Conservation (phyloP, 1,140 invertebrate species). For the Armadillidium nasatum region DNA sequence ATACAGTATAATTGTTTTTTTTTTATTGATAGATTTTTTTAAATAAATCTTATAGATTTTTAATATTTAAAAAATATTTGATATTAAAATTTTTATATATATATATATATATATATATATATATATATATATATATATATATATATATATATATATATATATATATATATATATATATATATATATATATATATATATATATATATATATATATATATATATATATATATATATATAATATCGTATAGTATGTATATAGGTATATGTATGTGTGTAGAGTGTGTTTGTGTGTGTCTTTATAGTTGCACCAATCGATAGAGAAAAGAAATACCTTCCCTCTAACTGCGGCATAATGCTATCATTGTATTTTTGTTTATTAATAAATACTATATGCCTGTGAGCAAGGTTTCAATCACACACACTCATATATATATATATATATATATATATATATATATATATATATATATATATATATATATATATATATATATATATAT, state of each 20-base stretch:
- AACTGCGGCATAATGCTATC: not conserved
- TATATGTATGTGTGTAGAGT: too few relatives aligned
- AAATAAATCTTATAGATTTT: too few relatives aligned
- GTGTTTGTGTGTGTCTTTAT: too few relatives aligned
- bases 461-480: not conserved
- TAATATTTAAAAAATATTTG: too few relatives aligned
- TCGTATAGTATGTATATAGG: too few relatives aligned
- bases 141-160: slow-evolving; percentile 16
- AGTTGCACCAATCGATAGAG: too few relatives aligned
- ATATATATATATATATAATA: not conserved
- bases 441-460: not conserved
- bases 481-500: slow-evolving; percentile 17
- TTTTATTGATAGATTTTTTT: too few relatives aligned
- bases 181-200: not conserved
- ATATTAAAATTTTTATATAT: not conserved
- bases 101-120: slow-evolving; percentile 14
- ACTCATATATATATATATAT: not conserved
- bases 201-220: not conserved
- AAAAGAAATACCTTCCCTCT: not conserved
- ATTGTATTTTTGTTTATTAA: not conserved
- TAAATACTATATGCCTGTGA: not conserved
- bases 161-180: slow-evolving; percentile 15
- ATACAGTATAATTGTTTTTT: too few relatives aligned
- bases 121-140: slow-evolving; percentile 16
- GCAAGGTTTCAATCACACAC: not conserved